Conservation (phyloP, 2,888 invertebrate genomes). For the Andricus quercusramuli region DNA sequence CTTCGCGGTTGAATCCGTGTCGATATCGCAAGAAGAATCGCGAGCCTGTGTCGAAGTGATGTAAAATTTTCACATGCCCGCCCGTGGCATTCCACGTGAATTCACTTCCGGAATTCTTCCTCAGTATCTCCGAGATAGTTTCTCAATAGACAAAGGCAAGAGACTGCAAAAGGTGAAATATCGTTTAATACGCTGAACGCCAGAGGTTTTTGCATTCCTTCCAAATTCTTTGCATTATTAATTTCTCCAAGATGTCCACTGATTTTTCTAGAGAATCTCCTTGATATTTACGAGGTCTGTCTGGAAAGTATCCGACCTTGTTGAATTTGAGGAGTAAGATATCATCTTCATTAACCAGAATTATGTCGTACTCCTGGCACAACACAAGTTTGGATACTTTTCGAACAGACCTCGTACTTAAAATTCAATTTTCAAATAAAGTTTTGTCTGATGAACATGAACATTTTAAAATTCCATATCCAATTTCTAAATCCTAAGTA, state of each 20-base stretch:
- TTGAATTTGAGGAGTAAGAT: no score
- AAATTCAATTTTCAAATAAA: background rate
- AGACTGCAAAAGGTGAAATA: slow-evolving; percentile 39
- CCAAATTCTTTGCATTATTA: slow-evolving; percentile 27
- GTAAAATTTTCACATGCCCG: slow-evolving; percentile 50
- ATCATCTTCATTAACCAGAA: no score
- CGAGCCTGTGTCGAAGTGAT: slow-evolving; percentile 36
- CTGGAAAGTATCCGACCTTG: no score
- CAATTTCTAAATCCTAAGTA: no score
- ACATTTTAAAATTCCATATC: no score
- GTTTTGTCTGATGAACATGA: background rate
- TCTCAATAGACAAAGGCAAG: slow-evolving; percentile 40
- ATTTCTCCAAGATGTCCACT: slow-evolving; percentile 19
- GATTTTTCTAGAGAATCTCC: background rate
- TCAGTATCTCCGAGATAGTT: slow-evolving; percentile 38
- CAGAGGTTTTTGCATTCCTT: slow-evolving; percentile 27
- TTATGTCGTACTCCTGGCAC: no score
- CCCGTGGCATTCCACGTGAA: slow-evolving; percentile 53
- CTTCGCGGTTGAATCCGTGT: slow-evolving; percentile 38
- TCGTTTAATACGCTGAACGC: slow-evolving; percentile 31
- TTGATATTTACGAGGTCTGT: background rate
- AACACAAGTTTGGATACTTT: no score
- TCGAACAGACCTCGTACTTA: background rate
- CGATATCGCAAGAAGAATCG: slow-evolving; percentile 43
- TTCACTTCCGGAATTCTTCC: slow-evolving; percentile 55